phyloP scores from a whole-genome alignment of 1,140 invertebrate genomes.

The Drosophila oshimai region DNA sequence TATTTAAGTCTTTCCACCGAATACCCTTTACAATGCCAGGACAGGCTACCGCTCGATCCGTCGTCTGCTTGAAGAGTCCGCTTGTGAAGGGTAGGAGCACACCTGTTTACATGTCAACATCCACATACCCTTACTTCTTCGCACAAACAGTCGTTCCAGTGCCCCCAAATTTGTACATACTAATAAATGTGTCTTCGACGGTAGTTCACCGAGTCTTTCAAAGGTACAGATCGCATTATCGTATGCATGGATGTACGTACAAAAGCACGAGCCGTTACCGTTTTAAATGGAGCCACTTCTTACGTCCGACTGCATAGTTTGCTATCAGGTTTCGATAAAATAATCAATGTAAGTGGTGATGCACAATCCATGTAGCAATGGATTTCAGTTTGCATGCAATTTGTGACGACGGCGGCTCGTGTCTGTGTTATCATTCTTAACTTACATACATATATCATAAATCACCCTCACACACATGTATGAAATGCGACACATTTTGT shows the following conservation, averaged over 20 bases:
- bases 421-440: conserved; percentile 9
- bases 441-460: background rate
- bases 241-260: conserved; percentile 47
- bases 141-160: background rate
- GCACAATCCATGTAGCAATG: background rate
- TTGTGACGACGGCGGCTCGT: conserved; percentile 12
- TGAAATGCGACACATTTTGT: background rate
- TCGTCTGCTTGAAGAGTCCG: conserved; percentile 26
- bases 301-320: background rate
- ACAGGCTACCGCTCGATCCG: background rate
- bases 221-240: conserved; percentile 43
- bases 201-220: conserved; percentile 14
- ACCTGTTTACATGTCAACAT: conserved; percentile 6
- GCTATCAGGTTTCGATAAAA: conserved; percentile 18
- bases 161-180: conserved; percentile 45
- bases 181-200: background rate
- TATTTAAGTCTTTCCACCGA: conserved; percentile 9
- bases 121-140: conserved; percentile 2
- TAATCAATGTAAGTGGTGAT: background rate
- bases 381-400: conserved; percentile 3
- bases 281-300: conserved; percentile 3
- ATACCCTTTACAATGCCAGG: conserved; percentile 14
- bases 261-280: conserved; percentile 1
- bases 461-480: conserved; percentile 9
- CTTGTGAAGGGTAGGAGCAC: conserved; percentile 43